Percentiles rank a stretch among this genome's conserved stretches.
phyloP scores from a whole-genome alignment of 2,797 vertebrate species.

The Geotrypetes seraphini region DNA sequence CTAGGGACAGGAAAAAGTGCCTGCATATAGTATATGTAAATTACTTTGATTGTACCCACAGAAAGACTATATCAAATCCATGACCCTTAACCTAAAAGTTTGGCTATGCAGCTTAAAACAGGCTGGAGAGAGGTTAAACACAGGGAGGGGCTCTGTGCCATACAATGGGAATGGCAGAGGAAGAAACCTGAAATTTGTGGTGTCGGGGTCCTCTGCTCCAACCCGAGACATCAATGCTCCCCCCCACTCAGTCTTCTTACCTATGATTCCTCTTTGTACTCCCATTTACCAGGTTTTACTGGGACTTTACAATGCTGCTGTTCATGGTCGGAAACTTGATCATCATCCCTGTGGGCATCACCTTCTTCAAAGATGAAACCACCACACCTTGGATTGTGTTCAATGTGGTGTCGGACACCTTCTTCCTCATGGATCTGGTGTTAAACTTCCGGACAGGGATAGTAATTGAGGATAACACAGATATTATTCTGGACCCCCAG shows the following conservation, averaged over 20 bases:
- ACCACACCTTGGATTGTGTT: conserved; percentile 94
- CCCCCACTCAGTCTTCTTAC: background rate
- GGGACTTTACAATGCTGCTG: conserved; percentile 96
- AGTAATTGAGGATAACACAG: conserved; percentile 93
- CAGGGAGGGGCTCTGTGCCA: too few species aligned
- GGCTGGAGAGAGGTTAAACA: rapidly evolving
- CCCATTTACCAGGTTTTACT: conserved; percentile 76
- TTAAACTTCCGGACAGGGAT: conserved; percentile 96
- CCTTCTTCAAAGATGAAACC: conserved; percentile 97
- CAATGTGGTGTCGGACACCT: conserved; percentile 97
- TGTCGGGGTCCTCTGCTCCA: too few species aligned
- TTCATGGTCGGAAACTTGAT: conserved; percentile 98
- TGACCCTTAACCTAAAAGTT: too few species aligned
- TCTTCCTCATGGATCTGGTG: conserved; percentile 94
- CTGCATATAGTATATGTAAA: too few species aligned
- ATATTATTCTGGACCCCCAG: conserved; percentile 91
- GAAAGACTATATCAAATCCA: too few species aligned
- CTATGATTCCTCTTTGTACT: conserved; percentile 25
- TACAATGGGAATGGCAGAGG: too few species aligned
- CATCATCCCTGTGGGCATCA: conserved; percentile 96
- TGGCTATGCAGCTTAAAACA: too few species aligned
- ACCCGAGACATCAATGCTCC: background rate
- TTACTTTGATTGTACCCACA: too few species aligned
- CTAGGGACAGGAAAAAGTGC: too few species aligned
- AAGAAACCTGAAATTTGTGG: rapidly evolving